phyloP scores from a whole-genome alignment of 2,113 vertebrate genomes.

The Peromyscus leucopus region DNA sequence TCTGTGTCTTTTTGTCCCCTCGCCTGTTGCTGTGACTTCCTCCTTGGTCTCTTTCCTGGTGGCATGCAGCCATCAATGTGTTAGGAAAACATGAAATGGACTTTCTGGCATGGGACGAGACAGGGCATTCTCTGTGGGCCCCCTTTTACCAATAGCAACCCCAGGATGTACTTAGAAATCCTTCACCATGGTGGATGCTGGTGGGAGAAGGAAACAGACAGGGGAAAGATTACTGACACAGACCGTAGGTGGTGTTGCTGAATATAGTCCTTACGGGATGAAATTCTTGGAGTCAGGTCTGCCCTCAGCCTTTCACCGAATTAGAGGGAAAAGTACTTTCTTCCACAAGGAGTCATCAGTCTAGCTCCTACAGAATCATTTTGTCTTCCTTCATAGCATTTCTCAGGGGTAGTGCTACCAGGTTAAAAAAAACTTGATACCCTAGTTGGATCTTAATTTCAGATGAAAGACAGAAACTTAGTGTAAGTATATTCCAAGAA shows the following conservation, averaged over 20 bases:
- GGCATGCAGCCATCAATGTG: background rate
- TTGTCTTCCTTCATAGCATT: background rate
- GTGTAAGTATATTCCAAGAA: background rate
- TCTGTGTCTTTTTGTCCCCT: background rate
- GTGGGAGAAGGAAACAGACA: background rate
- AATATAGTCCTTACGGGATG: background rate
- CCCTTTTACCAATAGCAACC: background rate
- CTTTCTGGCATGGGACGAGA: background rate
- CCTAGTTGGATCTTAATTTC: constrained; percentile 5
- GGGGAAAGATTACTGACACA: background rate
- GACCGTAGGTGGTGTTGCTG: background rate
- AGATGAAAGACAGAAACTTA: background rate
- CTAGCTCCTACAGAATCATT: background rate
- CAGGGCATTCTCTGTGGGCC: rapidly evolving
- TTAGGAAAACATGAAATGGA: background rate
- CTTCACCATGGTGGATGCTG: background rate
- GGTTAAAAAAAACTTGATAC: background rate
- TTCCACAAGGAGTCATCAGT: background rate
- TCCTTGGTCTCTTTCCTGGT: background rate
- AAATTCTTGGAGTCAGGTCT: background rate
- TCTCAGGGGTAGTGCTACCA: background rate
- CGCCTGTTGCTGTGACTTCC: background rate
- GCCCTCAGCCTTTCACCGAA: background rate
- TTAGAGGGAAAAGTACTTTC: background rate
- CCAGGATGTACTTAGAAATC: background rate